phyloP scores from a whole-genome alignment of 2,113 vertebrate genomes.

The Osmerus mordax region DNA sequence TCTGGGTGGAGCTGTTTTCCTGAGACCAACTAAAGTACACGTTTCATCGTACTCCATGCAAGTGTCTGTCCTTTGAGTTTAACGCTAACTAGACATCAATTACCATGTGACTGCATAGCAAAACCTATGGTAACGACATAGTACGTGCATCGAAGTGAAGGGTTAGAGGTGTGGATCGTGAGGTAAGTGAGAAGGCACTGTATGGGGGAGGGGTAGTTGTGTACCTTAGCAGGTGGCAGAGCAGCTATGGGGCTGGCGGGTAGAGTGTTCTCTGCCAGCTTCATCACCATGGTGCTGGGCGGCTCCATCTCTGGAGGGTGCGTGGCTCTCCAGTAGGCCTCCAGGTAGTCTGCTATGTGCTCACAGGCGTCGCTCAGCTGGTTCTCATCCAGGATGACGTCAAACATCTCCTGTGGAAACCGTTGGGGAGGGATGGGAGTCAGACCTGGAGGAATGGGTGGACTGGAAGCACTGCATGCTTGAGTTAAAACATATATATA shows the following conservation, averaged over 20 bases:
- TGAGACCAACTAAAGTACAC: too few species aligned
- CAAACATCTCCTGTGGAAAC: constrained; percentile 85
- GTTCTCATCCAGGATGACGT: constrained; percentile 97
- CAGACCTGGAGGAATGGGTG: background rate
- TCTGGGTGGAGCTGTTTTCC: too few species aligned
- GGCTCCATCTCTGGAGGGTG: constrained; percentile 89
- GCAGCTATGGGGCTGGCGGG: constrained; percentile 75
- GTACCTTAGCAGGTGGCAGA: constrained; percentile 70
- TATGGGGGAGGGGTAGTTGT: background rate
- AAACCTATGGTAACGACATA: background rate
- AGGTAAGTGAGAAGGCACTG: background rate
- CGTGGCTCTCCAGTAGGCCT: constrained; percentile 96
- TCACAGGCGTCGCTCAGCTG: constrained; percentile 96
- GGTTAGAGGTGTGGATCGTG: background rate
- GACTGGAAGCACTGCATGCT: background rate
- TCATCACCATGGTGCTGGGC: constrained; percentile 81
- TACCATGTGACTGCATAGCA: background rate
- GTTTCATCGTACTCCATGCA: too few species aligned
- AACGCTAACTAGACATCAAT: too few species aligned
- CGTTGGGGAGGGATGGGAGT: background rate
- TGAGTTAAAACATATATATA: too few species aligned
- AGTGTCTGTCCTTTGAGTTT: too few species aligned
- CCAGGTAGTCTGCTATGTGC: constrained; percentile 94
- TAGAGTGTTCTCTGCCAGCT: constrained; percentile 85
- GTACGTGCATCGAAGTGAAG: background rate